Evolutionary conservation across 92 coral and sea anemone genomes (phyloP), one percentile per base, ranked within the genome.

Genomic region (Phenganax subtilis): DNA sequence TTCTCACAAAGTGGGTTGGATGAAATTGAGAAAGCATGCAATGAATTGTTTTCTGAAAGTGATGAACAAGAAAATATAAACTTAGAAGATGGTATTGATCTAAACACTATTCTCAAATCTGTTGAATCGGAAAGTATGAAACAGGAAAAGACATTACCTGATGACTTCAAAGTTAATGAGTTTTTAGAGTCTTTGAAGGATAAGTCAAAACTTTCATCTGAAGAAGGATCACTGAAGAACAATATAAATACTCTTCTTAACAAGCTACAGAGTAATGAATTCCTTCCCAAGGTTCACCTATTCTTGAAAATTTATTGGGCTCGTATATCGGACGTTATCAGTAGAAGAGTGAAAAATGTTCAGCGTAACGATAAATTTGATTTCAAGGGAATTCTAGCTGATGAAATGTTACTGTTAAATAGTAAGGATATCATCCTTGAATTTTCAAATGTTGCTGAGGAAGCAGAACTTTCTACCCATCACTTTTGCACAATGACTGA

Each of bases 371-470:
- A 71, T 47, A 53, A 47, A 15, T 47, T 71, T 31, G 75, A 71
- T 51, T 71, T 71, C 37, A 71, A 71, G 16, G 75, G 75, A 12
- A 53, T 71, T 53, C 28, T 71, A 28, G 55, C 75, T 30, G 75
- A 71, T 71, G 75, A 71, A 71, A 71, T 71, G 75, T 47, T 71
- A 20, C 6, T 71, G 75, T 53, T 71, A 71, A 71, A 51, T 71
- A 15, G 75, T 53, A 12, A n/a, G 55, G 75, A 71, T 71, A 71
- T 71, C 8, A 47, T 55, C 0, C 10, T 16, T 71, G 75, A 31
- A 71, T 71, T 71, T 71, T 71, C 75, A 9, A 71, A 71, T 2
- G 75, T 71, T 53, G 57, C 51, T 9, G 25, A 71, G 37, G 55
- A 71, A 12, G 57, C 55, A 47, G 75, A 71, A 71, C 27, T 71